Base-by-base conservation (phyloP, 1,140 invertebrate genomes). In the Copidosoma floridanum region DNA sequence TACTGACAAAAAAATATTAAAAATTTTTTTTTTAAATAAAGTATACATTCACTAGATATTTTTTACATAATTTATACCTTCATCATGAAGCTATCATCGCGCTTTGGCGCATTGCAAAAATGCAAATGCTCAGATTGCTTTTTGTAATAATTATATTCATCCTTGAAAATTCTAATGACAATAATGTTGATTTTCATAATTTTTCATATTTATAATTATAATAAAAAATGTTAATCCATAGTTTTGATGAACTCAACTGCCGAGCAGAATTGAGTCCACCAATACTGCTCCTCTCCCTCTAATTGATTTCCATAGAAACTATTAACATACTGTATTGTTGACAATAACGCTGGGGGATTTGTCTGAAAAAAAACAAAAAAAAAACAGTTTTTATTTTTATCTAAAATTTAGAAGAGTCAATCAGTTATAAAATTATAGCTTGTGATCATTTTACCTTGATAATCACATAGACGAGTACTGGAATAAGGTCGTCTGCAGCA, bases 241-340 rank as follows among this genome's bases (percentile, higher is more conserved):
- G 93, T 97, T 83, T 99, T 99, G 68, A 98, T 97, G 81, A 97
- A 98, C 80, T 97, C 94, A 29, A 98, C 91, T 10, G 95, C 94
- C 0, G 95, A 92, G 66, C 91, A 93, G 78, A 99, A 98, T 76
- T 98, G 95, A 38, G 94, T 97, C 97, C 97, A 99, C 88, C 95
- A 98, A 80, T 98, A 99, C 72, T 93, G 89, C 74, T 97, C 93
- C 80, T 97, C 94, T 32, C 97, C 96, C 64, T 85, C 84, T 14
- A 98, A 82, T 60, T 89, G 85, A 64, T 88, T 86, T 29, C 88
- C 89, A 70, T 93, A 95, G 75, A 97, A 96, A 70, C 91, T 94
- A 71, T 91, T 91, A 43, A 99, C 94, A 75, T 97, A 98, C 78
- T 99, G 95, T 66, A 99, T 88, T 3, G 95, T 99, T 1, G 95